These are phyloP conservation scores for Chrysopilus asiliformis DNA, from an alignment of 2,888 invertebrate species.

Conservation along the genomic window DNA sequence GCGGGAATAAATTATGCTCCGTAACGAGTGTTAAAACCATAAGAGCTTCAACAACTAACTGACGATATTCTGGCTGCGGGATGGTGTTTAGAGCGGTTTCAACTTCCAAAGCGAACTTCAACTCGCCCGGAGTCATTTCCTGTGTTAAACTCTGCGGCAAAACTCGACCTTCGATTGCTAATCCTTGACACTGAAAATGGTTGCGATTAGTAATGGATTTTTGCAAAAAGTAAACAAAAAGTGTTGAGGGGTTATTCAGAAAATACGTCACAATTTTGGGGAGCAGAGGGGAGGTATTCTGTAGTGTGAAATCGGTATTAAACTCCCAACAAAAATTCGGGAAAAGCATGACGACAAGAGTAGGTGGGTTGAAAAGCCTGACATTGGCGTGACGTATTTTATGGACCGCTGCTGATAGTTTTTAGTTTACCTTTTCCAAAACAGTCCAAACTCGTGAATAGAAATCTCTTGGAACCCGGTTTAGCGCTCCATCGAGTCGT, in stretches of 20 bases:
- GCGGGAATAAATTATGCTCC: slow-evolving; percentile 67
- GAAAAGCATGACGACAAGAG: no score
- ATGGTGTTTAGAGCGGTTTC: slow-evolving; percentile 94
- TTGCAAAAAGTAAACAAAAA: no score
- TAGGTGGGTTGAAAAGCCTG: no score
- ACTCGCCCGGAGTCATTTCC: slow-evolving; percentile 97
- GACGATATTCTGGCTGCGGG: slow-evolving; percentile 96
- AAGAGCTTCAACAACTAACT: slow-evolving; percentile 89
- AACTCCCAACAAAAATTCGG: no score
- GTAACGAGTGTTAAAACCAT: slow-evolving; percentile 89
- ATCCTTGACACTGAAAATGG: slow-evolving; percentile 75
- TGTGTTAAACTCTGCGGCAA: slow-evolving; percentile 86
- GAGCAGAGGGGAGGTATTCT: no score
- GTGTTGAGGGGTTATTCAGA: no score
- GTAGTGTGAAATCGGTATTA: no score
- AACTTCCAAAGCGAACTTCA: slow-evolving; percentile 95
- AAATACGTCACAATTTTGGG: no score
- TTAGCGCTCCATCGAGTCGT: slow-evolving; percentile 89
- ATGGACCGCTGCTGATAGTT: no score
- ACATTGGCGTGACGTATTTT: no score
- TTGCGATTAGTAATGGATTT: no score
- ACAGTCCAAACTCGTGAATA: slow-evolving; percentile 91
- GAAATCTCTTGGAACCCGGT: slow-evolving; percentile 92
- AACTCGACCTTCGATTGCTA: slow-evolving; percentile 82
- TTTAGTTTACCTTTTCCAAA: slow-evolving; percentile 69